Evolutionary conservation across 1,140 invertebrate genomes (phyloP), one percentile per base, ranked within the genome.

Genomic region (Acarapis woodi): DNA sequence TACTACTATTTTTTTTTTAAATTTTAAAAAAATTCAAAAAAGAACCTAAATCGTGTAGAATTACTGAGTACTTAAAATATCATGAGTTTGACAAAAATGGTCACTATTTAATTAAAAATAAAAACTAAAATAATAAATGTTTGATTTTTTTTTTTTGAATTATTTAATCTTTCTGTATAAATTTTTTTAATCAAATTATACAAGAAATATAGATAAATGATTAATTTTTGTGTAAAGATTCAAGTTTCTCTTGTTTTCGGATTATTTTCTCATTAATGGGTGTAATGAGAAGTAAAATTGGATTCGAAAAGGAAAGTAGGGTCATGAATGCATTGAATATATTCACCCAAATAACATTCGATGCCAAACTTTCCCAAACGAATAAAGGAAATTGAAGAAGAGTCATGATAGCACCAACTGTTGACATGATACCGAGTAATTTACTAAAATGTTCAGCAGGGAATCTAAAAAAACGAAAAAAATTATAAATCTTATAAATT

Each of bases 381-480:
- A 47, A 48, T 8, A 48, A 35, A 1, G 47, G 47, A 29, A 47
- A 47, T 24, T 48, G 47, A 9, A 47, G 31, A 8, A 48, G 37
- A 12, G 43, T 41, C 4, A 40, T 31, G 4, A 46, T 22, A 1
- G 47, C 41, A 10, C 43, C 43, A 8, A 36, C 23, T 1, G 47
- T 47, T 32, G 43, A 45, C 45, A 48, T 47, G 16, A 48, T 48
- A 3, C 47, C 47, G 2, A 48, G 35, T 5, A 48, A 33, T 14
- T 30, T 32, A 32, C 42, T 44, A 35, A 48, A 48, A 35, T 48
- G 47, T n/a, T 46, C 41, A 3, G 36, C 41, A 4, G 44, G 45
- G 31, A 47, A 48, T 24, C 46, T 47, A 26, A 8, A 33, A 4
- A 18, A 35, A 30, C n/a, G n/a, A n/a, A n/a, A n/a, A n/a, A n/a